Base-by-base conservation (phyloP, 37 sponge, comb jelly and placozoan genomes). In the Cliona cf. orientalis region DNA sequence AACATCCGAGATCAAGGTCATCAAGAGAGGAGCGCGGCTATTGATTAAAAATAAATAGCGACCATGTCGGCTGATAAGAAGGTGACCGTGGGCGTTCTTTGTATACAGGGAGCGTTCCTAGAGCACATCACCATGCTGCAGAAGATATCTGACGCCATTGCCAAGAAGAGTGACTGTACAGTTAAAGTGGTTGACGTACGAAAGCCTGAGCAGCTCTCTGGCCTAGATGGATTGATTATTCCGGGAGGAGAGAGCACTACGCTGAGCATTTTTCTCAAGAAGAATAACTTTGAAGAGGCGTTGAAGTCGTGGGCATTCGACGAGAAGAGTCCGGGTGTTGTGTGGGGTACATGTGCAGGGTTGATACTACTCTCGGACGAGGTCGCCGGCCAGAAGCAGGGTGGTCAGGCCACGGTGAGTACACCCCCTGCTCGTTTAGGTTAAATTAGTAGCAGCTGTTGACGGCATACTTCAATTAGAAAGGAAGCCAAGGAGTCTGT, bases 241-340 rank as follows among this genome's bases (percentile, higher is more conserved):
- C 93, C 93, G 4, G 93, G 93, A 53, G 93, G 93, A 14, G 93
- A 92, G 73, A 92, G 93, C 73, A 92, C 93, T 22, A 92, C 93
- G 14, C 70, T 92, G 46, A 84, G 89, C 44, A 73, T 92, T 6
- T 92, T 92, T 53, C 76, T 92, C 65, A 65, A 41, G 39, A 38
- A 92, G 62, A 64, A 87, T 59, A 60, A 57, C 34, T 92, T 92
- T 80, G 75, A 32, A 44, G 80, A 81, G 63, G 55, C 40, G 0
- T 66, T 92, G 38, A 68, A 65, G 26, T 21, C 58, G 34, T 89
- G 83, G 80, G 57, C 80, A 5, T 42, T n/a, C 12, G 40, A 70
- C 38, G 72, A 45, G 21, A 39, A 64, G 37, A 46, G 41, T 23
- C 78, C 68, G 42, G 79, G 79, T 11, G 87, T 76, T 1, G 81